Percentiles rank a stretch among this genome's conserved stretches.
These are phyloP conservation scores for Nectonema munidae DNA, from an alignment of 2,888 invertebrate genomes.

Conservation along the genomic window DNA sequence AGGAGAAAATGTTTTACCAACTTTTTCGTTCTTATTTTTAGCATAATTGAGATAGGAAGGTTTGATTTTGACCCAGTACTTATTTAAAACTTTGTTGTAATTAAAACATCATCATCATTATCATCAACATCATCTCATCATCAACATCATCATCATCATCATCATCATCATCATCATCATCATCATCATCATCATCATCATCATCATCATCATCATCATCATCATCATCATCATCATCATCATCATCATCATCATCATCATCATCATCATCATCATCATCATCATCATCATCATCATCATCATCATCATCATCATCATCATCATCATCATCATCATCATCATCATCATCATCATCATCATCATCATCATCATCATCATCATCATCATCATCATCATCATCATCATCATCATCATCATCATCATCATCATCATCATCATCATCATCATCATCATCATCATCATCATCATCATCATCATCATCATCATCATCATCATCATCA, in stretches of 20 bases:
- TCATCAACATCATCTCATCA: too few relatives aligned
- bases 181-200: constrained; percentile 13
- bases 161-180: constrained; percentile 13
- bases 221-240: constrained; percentile 15
- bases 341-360: constrained; percentile 13
- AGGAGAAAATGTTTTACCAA: too few relatives aligned
- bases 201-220: constrained; percentile 13
- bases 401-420: constrained; percentile 16
- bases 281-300: constrained; percentile 15
- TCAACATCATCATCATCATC: constrained; percentile 13
- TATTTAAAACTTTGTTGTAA: too few relatives aligned
- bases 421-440: constrained; percentile 16
- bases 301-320: constrained; percentile 15
- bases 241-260: constrained; percentile 15
- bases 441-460: constrained; percentile 13
- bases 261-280: constrained; percentile 15
- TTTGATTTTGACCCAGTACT: too few relatives aligned
- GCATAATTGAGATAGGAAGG: too few relatives aligned
- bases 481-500: constrained; percentile 15
- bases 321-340: constrained; percentile 15
- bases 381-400: constrained; percentile 14
- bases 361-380: constrained; percentile 14
- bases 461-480: constrained; percentile 14
- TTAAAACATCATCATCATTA: too few relatives aligned
- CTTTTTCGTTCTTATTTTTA: too few relatives aligned